Conservation (phyloP, 2,888 invertebrate species). For the Pycnomerus fuliginosus region DNA sequence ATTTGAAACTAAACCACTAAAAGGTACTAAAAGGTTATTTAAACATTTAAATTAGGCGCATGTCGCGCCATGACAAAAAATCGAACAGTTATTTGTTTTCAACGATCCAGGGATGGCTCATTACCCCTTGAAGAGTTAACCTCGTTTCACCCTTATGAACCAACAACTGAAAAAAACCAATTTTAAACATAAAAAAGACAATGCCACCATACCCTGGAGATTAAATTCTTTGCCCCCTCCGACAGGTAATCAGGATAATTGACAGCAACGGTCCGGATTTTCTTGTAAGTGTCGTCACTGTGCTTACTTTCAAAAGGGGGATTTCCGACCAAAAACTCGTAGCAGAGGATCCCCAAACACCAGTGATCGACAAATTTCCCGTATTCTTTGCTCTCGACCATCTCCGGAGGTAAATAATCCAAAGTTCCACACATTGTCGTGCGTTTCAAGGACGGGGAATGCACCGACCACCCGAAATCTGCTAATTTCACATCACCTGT, state of each 20-base stretch:
- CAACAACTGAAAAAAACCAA: too few relatives aligned
- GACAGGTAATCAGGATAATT: constrained; percentile 67
- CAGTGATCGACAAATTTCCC: constrained; percentile 88
- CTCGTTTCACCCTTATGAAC: too few relatives aligned
- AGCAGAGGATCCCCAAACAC: constrained; percentile 86
- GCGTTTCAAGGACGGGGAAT: constrained; percentile 78
- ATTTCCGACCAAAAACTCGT: constrained; percentile 88
- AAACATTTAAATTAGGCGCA: too few relatives aligned
- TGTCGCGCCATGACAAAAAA: too few relatives aligned
- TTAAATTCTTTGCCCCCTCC: constrained; percentile 72
- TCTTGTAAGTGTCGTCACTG: constrained; percentile 69
- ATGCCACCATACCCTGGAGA: constrained; percentile 78
- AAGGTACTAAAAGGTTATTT: too few relatives aligned
- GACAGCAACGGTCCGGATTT: constrained; percentile 66
- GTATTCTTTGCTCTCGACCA: constrained; percentile 83
- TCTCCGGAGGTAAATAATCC: constrained; percentile 96
- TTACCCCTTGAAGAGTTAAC: too few relatives aligned
- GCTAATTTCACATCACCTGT: constrained; percentile 82
- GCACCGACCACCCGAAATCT: constrained; percentile 96
- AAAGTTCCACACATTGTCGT: constrained; percentile 93
- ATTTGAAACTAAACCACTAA: too few relatives aligned
- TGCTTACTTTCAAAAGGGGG: constrained; percentile 88
- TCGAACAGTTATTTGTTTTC: too few relatives aligned
- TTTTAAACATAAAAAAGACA: too few relatives aligned
- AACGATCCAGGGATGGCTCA: too few relatives aligned